Evolutionary conservation across 2,888 invertebrate genomes (phyloP).

Genomic region (Meiosimyza platycephala): DNA sequence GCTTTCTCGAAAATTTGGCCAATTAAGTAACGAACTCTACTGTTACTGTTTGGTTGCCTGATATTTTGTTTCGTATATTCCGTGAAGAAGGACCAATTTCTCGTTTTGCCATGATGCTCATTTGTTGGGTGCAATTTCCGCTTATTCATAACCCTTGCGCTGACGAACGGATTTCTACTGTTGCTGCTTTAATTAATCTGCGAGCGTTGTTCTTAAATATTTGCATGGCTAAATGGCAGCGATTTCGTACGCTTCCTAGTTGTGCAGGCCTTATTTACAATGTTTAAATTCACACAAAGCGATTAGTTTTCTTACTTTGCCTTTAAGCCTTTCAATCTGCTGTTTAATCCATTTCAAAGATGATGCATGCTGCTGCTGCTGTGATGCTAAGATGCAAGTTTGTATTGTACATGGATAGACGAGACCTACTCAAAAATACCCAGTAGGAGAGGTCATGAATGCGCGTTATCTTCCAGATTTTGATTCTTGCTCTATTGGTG

Average conservation of each 20-base stretch:
- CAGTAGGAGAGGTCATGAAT: no score
- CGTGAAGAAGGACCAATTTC: no score
- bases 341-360: no score
- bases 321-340: background rate
- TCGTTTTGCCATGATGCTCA: background rate
- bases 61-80: slow-evolving; percentile 16
- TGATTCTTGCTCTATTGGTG: no score
- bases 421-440: no score
- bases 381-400: no score
- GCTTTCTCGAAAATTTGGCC: slow-evolving; percentile 61
- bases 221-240: slow-evolving; percentile 53
- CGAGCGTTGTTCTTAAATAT: slow-evolving; percentile 54
- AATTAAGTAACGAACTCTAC: slow-evolving; percentile 49
- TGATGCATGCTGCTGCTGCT: no score
- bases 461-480: no score
- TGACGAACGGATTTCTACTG: background rate
- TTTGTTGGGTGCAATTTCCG: slow-evolving; percentile 27
- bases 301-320: slow-evolving; percentile 14
- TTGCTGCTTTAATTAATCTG: slow-evolving; percentile 39
- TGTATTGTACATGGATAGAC: no score
- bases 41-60: slow-evolving; percentile 19
- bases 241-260: slow-evolving; percentile 2
- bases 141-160: slow-evolving; percentile 23
- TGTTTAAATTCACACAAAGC: slow-evolving; percentile 11
- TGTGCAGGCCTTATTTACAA: slow-evolving; percentile 13